These are phyloP conservation scores for Heteromyza rotundicornis DNA, from an alignment of 2,888 invertebrate genomes.

Conservation along the genomic window DNA sequence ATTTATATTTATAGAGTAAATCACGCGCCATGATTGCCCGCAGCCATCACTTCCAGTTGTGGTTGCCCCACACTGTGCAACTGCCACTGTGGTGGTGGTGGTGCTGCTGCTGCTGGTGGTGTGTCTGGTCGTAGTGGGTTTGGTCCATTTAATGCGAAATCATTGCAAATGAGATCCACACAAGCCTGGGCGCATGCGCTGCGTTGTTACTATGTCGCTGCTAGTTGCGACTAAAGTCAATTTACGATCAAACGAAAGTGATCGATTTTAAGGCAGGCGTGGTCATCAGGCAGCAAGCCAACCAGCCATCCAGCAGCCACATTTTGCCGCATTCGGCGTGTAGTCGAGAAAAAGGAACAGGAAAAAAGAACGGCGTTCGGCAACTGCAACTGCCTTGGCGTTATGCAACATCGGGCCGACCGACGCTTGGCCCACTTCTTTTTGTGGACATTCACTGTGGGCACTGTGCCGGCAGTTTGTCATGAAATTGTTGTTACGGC, in stretches of 20 bases:
- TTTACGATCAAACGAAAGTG: constrained; percentile 48
- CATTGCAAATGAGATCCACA: constrained; percentile 34
- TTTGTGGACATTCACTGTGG: background rate
- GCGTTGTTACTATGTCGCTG: too few species aligned
- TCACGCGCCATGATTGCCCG: constrained; percentile 23
- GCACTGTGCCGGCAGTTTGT: background rate
- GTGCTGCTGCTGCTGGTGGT: constrained; percentile 9
- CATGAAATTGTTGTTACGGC: background rate
- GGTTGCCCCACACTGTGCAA: too few species aligned
- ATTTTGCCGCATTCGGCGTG: constrained; percentile 13
- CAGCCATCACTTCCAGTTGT: constrained; percentile 8
- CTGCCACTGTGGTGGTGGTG: background rate
- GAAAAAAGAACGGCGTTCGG: constrained; percentile 35
- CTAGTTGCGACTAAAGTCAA: constrained; percentile 23
- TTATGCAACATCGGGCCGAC: background rate
- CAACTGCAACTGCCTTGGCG: background rate
- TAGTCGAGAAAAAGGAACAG: constrained; percentile 43
- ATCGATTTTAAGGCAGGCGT: constrained; percentile 53
- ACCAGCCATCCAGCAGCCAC: background rate
- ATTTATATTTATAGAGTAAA: constrained; percentile 29
- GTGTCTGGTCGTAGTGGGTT: background rate
- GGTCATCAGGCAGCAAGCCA: constrained; percentile 34
- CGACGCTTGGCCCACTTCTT: constrained; percentile 1
- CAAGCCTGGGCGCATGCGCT: background rate
- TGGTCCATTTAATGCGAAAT: constrained; percentile 10